Conservation (phyloP, 2,113 vertebrate species). For the Coryphaenoides rupestris region DNA sequence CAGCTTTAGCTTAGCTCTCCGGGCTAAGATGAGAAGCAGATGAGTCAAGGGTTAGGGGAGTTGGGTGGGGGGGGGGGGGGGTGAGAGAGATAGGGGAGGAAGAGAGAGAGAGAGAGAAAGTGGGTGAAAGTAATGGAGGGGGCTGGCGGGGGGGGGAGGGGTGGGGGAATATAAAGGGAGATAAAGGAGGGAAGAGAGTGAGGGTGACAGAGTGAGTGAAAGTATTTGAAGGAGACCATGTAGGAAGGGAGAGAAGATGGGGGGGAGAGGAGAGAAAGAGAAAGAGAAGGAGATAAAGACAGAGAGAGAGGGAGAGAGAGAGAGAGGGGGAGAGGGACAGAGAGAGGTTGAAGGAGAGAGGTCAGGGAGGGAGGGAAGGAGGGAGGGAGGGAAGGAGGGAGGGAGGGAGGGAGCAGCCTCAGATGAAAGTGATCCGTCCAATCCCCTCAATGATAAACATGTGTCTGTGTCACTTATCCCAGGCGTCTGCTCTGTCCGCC, state of each 20-base stretch:
- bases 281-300: neutral
- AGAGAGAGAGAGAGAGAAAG: too few species aligned
- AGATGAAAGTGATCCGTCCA: slow-evolving; percentile 76
- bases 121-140: too few species aligned
- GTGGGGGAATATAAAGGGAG: slow-evolving; percentile 23
- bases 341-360: slow-evolving; percentile 18
- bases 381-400: slow-evolving; percentile 78
- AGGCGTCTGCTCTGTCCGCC: slow-evolving; percentile 49
- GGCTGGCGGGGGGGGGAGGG: neutral
- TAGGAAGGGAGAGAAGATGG: neutral
- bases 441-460: slow-evolving; percentile 90
- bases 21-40: slow-evolving; percentile 64
- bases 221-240: slow-evolving; percentile 7
- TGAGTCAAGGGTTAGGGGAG: slow-evolving; percentile 36
- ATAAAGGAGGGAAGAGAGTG: slow-evolving; percentile 17
- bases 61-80: slow-evolving; percentile 12
- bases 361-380: slow-evolving; percentile 12
- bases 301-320: neutral
- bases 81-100: neutral
- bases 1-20: slow-evolving; percentile 33
- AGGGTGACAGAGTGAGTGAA: slow-evolving; percentile 23
- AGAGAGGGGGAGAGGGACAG: slow-evolving; percentile 49
- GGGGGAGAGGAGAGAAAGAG: neutral
- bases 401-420: slow-evolving; percentile 77
- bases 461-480: slow-evolving; percentile 83